A percentile compares a stretch with the other conserved stretches of the same genome.
These are phyloP conservation scores for Ennomos fuscantarius DNA, from an alignment of 2,888 invertebrate species.

Conservation along the genomic window DNA sequence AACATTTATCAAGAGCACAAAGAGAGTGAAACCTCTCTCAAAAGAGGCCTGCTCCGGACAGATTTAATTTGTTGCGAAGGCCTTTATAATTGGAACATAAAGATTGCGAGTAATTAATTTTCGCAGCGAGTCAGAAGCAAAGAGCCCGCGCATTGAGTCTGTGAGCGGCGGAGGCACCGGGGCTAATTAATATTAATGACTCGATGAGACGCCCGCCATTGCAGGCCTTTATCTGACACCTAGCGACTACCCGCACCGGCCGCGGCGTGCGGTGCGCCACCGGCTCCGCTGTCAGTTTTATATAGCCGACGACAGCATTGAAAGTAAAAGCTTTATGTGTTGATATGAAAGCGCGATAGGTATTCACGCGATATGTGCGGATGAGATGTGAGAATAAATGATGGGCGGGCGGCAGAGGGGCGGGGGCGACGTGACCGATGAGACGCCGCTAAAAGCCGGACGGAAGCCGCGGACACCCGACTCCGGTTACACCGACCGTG, in stretches of 20 bases:
- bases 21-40: conserved; percentile 84
- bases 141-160: conserved; percentile 77
- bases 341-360: conserved; percentile 43
- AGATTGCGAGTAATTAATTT: conserved; percentile 86
- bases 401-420: conserved; percentile 41
- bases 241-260: conserved; percentile 34
- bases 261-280: conserved; percentile 10
- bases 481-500: conserved; percentile 81
- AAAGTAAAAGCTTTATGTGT: conserved; percentile 43
- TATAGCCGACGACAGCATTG: conserved; percentile 35
- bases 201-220: conserved; percentile 57
- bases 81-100: conserved; percentile 86
- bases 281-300: conserved; percentile 34
- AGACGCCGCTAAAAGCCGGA: conserved; percentile 83
- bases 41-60: conserved; percentile 84
- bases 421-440: conserved; percentile 69
- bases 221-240: conserved; percentile 64
- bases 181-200: conserved; percentile 85
- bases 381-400: conserved; percentile 57
- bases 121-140: conserved; percentile 84
- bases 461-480: conserved; percentile 81
- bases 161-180: conserved; percentile 67
- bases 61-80: conserved; percentile 86
- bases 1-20: conserved; percentile 85
- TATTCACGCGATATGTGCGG: conserved; percentile 45